A percentile compares a stretch with the other conserved stretches of the same genome.
Evolutionary conservation across 2,797 vertebrate species (phyloP).

Genomic region (Odontamblyopus lacepedii): DNA sequence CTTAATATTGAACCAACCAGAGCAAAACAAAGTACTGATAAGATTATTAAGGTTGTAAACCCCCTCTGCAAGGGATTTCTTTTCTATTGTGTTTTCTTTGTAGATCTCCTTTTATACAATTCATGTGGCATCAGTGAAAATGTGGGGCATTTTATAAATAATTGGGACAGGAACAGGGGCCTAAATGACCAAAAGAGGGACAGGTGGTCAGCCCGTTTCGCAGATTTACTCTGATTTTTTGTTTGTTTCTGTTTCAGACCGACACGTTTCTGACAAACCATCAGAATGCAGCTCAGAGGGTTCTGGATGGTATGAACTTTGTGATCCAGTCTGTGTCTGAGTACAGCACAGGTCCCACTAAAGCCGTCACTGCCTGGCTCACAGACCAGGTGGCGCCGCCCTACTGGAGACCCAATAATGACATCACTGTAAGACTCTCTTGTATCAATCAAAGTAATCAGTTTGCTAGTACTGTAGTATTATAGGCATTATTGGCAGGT

Average conservation of each 20-base stretch:
- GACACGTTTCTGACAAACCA: slow-evolving; percentile 78
- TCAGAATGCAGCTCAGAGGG: slow-evolving; percentile 83
- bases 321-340: slow-evolving; percentile 82
- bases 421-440: slow-evolving; percentile 72
- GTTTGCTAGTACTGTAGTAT: too few relatives aligned
- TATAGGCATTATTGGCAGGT: neutral
- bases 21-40: neutral
- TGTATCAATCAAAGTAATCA: neutral
- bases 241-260: slow-evolving; percentile 50
- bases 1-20: neutral
- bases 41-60: neutral
- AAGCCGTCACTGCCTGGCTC: slow-evolving; percentile 80
- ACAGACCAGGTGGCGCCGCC: slow-evolving; percentile 84
- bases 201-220: too few relatives aligned
- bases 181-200: neutral
- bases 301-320: slow-evolving; percentile 82
- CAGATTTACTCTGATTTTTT: neutral
- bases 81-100: too few relatives aligned
- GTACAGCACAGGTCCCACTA: slow-evolving; percentile 82
- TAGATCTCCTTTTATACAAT: too few relatives aligned
- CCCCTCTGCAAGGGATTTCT: too few relatives aligned
- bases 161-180: neutral
- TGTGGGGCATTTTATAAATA: too few relatives aligned
- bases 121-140: too few relatives aligned
- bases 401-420: slow-evolving; percentile 83